Conservation (phyloP, 2,113 vertebrate genomes). For the Megalops atlanticus region DNA sequence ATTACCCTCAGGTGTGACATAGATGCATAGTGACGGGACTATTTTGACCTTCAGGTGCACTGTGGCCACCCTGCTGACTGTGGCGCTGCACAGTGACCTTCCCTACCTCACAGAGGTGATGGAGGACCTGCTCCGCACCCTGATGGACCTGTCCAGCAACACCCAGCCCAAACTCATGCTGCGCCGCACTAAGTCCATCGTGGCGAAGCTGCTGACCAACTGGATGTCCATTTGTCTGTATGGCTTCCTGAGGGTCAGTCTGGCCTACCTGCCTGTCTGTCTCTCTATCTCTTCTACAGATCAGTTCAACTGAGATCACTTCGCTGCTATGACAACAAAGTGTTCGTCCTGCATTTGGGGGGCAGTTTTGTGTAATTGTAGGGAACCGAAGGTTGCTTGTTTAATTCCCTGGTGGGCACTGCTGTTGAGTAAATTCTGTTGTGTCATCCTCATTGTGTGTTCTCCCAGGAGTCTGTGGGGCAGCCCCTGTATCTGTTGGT, state of each 20-base stretch:
- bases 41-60: slow-evolving; percentile 72
- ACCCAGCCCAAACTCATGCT: slow-evolving; percentile 89
- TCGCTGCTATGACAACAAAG: too few species aligned
- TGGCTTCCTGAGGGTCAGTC: slow-evolving; percentile 86
- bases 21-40: too few species aligned
- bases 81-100: slow-evolving; percentile 87
- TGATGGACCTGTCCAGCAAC: slow-evolving; percentile 86
- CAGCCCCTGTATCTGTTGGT: slow-evolving; percentile 89
- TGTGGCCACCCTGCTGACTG: slow-evolving; percentile 87
- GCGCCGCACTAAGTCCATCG: slow-evolving; percentile 86
- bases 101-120: slow-evolving; percentile 87
- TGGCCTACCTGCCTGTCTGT: not conserved
- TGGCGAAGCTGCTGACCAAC: slow-evolving; percentile 94
- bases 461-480: slow-evolving; percentile 84
- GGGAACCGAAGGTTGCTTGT: too few species aligned
- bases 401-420: too few species aligned
- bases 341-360: too few species aligned
- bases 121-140: slow-evolving; percentile 80
- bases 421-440: not conserved
- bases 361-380: too few species aligned
- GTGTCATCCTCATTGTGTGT: too few species aligned
- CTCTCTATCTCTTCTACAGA: not conserved
- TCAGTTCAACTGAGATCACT: too few species aligned
- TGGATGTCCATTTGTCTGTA: slow-evolving; percentile 98
- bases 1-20: too few species aligned